Evolutionary conservation across 2,888 invertebrate species (phyloP), one percentile per base, ranked within the genome.

Genomic region (Tricholauxania praeusta): DNA sequence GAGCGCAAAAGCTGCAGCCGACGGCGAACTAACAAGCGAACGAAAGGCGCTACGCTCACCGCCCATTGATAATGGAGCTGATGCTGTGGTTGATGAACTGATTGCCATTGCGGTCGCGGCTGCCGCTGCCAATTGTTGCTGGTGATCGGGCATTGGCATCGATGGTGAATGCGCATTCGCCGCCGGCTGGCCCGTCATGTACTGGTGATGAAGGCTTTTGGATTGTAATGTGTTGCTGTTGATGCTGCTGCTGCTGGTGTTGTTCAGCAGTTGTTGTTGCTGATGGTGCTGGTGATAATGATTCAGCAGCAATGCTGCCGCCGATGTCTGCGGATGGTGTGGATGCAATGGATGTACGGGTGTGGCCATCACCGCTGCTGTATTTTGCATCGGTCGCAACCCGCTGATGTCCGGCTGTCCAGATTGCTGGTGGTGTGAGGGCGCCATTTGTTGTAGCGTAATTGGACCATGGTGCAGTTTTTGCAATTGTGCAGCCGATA

Each of bases 41-140:
- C 94, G 93, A 87, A 96, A 96, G 52, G 96, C 96, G 88, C 94
- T 95, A 89, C 95, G 93, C 88, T 95, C 95, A 87, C 96, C 95
- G 85, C 96, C 95, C 94, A 95, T 95, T 81, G 89, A 89, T 80
- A 89, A 88, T 81, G 86, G 82, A 78, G 84, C 80, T 78, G 84
- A 80, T 81, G 82, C 82, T 80, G 82, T 82, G 79, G 76, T 81
- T 77, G 82, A 80, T 76, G 82, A 79, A 68, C 77, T 79, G 75
- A 74, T 78, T 55, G 78, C 72, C 74, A 82, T 51, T 82, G 81
- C 79, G 7, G 69, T 77, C 52, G 79, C 71, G 74, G 82, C 49
- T 77, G 77, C 80, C 78, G 71, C 79, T 73, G 55, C 79, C 76
- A 78, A 72, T 70, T 79, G 79, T 17, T 79, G 78, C 51, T 79